Base-by-base conservation (phyloP, 2,113 vertebrate species). In the Ptilorrhoa leucosticta region DNA sequence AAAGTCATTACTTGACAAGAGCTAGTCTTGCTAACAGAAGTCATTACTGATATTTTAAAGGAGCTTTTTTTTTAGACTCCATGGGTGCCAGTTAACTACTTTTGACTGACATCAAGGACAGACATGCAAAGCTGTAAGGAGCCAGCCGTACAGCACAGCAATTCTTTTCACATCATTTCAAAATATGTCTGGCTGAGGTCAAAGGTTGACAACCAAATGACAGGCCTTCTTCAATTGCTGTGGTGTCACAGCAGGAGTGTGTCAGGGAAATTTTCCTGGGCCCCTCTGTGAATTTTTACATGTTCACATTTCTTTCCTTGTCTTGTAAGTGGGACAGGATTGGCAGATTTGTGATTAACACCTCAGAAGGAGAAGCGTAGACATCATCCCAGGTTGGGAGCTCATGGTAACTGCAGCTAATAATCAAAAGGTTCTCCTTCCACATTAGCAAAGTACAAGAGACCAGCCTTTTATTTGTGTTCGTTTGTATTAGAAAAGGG, bases 151-250 rank as follows among this genome's bases (percentile, higher is more conserved):
- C 70, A 56, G 91, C 95, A 71, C 96, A 92, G 97, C 97, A 95
- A 98, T 98, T 98, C 97, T 96, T 97, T 97, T 97, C 97, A 97
- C 98, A 97, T 98, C 97, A 98, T 98, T 98, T 98, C 97, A 97
- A 94, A 98, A 97, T 96, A 97, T 88, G 98, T 98, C 98, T 98
- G 97, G 97, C 95, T 96, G 97, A 98, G 98, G 98, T 98, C 97
- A 98, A 98, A 98, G 98, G 98, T 98, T 98, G 98, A 99, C 98
- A 99, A 98, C 97, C 97, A 98, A 98, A 97, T 98, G 98, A 99
- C 98, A 98, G 98, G 98, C 98, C 98, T 98, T 98, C 98, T 98
- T 98, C 98, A 98, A 97, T 97, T 95, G 97, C 98, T 86, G 96
- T 95, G 96, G 98, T 97, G 98, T 98, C 98, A 94, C 98, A 99